These are phyloP conservation scores for Microtus ochrogaster DNA, from an alignment of 2,113 vertebrate species.

Conservation along the genomic window DNA sequence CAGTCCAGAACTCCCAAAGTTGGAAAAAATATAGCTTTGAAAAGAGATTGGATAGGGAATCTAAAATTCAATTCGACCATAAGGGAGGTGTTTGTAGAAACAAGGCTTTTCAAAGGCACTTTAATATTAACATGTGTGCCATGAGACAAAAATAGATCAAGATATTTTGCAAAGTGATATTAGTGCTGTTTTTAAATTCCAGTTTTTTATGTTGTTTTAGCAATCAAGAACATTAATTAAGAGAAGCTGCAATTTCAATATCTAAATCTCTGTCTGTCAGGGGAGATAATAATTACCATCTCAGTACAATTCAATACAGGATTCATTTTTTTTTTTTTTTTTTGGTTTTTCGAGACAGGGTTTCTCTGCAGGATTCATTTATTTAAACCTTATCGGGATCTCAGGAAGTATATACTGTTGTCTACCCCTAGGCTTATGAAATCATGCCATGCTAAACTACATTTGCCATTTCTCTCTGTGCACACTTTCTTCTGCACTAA, in stretches of 20 bases:
- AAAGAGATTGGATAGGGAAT: slow-evolving; percentile 43
- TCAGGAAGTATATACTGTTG: not conserved
- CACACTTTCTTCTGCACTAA: not conserved
- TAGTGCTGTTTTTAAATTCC: slow-evolving; percentile 69
- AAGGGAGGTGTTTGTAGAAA: slow-evolving; percentile 58
- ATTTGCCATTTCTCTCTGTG: not conserved
- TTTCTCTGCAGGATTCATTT: not conserved
- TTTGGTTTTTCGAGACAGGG: no score
- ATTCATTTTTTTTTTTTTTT: no score
- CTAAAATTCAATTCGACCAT: slow-evolving; percentile 72
- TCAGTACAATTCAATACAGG: not conserved
- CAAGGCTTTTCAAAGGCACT: slow-evolving; percentile 66
- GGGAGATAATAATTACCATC: not conserved
- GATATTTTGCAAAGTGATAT: slow-evolving; percentile 81
- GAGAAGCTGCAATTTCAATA: not conserved
- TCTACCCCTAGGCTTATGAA: not conserved
- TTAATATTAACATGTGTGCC: slow-evolving; percentile 54
- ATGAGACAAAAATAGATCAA: slow-evolving; percentile 73
- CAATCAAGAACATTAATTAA: not conserved
- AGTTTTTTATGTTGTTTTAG: slow-evolving; percentile 12
- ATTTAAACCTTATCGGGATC: not conserved
- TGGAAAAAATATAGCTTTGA: slow-evolving; percentile 57
- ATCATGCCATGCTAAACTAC: not conserved
- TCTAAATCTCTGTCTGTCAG: not conserved
- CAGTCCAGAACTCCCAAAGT: slow-evolving; percentile 64